Percentiles rank a stretch among this genome's conserved stretches.
Conservation (phyloP, 2,113 vertebrate species). For the Chaetops frenatus region DNA sequence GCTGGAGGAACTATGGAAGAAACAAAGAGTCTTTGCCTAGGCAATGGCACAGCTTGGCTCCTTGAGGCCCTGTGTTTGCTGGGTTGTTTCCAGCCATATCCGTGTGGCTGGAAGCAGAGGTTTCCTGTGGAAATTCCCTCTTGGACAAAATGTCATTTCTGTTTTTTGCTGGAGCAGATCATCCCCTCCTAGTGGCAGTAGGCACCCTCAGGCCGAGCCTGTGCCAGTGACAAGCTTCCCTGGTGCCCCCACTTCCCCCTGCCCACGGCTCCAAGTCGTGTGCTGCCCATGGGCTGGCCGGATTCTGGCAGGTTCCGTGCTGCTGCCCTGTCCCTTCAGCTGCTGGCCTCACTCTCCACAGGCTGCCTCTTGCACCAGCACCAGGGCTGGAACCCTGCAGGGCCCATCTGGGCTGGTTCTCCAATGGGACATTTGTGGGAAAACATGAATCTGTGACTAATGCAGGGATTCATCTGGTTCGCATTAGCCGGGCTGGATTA, state of each 20-base stretch:
- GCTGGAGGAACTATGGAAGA: background rate
- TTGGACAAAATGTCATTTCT: background rate
- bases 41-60: background rate
- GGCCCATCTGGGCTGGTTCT: background rate
- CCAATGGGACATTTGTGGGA: background rate
- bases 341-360: background rate
- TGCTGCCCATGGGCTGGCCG: background rate
- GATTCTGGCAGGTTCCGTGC: background rate
- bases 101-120: background rate
- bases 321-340: rapidly evolving
- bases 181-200: background rate
- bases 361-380: background rate
- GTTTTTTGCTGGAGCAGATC: background rate
- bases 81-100: background rate
- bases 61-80: rapidly evolving
- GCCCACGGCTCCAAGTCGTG: rapidly evolving
- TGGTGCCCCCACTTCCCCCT: background rate
- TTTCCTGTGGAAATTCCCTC: constrained; percentile 33
- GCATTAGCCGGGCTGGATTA: background rate
- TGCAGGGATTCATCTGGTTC: constrained; percentile 1
- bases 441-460: constrained; percentile 8
- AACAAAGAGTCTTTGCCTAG: background rate
- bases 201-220: rapidly evolving
- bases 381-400: background rate
- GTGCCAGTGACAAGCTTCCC: rapidly evolving